Evolutionary conservation across 2,113 vertebrate species (phyloP), one percentile per base, ranked within the genome.

Genomic region (Misgurnus mizolepis): DNA sequence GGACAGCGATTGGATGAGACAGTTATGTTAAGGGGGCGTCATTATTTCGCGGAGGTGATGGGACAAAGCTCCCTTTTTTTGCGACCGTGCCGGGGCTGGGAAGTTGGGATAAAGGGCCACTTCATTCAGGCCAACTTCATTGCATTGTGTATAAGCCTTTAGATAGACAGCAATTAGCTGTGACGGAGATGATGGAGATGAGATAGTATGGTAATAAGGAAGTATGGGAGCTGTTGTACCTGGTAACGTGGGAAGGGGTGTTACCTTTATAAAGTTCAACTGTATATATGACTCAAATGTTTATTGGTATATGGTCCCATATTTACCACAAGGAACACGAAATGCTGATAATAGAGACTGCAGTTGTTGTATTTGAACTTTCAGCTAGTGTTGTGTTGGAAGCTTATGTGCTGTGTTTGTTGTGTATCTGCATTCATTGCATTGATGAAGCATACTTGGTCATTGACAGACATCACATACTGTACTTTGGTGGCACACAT

Each of bases 21-120:
- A 66, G 87, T 83, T 88, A 87, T 88, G 86, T 88, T 89, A 88
- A 80, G 41, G 86, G 76, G 49, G 79, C 89, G 89, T 92, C 86
- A 87, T 93, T 91, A 89, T 93, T 89, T 88, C 76, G 77, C 82
- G 49, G 78, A 87, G 86, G 82, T 84, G 79, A 34, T 9, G 73
- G 84, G 86, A 93, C 91, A 93, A 92, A 92, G 90, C 88, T 14
- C 17, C 80, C 79, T 86, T 89, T 88, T 22, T 90, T 89, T 66
- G 76, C 81, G 61, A 84, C 87, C 79, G 83, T 56, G 71, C 40
- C 0, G 72, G 77, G 65, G 81, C 81, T 78, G 84, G 83, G 84
- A 85, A 84, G 18, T 84, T 79, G 64, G 77, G 81, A 86, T 84
- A 88, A 84, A 76, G 75, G 61, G 80, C 84, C 82, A 27, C 61